These are phyloP conservation scores for Hozukius guyotensis DNA, from an alignment of 2,797 vertebrate species.

Conservation along the genomic window DNA sequence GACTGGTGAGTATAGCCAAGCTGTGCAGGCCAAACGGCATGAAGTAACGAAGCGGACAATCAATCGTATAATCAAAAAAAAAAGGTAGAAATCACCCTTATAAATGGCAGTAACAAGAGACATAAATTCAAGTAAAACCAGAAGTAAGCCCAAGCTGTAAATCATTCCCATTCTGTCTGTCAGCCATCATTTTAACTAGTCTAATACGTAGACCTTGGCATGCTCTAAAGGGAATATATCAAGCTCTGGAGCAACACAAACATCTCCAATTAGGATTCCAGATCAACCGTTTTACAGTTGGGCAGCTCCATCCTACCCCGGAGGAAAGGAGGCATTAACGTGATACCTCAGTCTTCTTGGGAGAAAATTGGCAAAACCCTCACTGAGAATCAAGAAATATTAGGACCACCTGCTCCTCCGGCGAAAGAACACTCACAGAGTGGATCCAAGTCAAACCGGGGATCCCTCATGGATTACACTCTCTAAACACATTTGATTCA, in stretches of 20 bases:
- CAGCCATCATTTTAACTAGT: constrained; percentile 33
- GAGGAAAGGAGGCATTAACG: constrained; percentile 21
- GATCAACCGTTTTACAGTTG: constrained; percentile 46
- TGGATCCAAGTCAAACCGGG: constrained; percentile 27
- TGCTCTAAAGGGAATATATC: constrained; percentile 43
- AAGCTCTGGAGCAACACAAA: constrained; percentile 32
- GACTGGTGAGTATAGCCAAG: constrained; percentile 40
- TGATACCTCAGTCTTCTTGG: constrained; percentile 24
- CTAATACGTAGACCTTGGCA: constrained; percentile 31
- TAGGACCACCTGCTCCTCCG: constrained; percentile 61
- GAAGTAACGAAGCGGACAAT: constrained; percentile 34
- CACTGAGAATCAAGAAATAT: constrained; percentile 53
- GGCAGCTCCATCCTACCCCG: constrained; percentile 24
- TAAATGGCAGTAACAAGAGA: constrained; percentile 9
- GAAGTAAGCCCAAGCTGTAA: neutral
- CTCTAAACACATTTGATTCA: constrained; percentile 28
- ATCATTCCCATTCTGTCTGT: constrained; percentile 18
- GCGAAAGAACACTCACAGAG: constrained; percentile 8
- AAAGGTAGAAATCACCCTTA: neutral
- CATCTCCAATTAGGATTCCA: constrained; percentile 63
- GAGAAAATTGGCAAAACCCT: constrained; percentile 22
- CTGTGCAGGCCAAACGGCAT: constrained; percentile 19
- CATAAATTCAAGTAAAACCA: neutral
- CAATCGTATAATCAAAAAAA: constrained; percentile 3
- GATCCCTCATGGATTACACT: constrained; percentile 38